Evolutionary conservation across 2,113 vertebrate species (phyloP).

Genomic region (Lutjanus erythropterus): DNA sequence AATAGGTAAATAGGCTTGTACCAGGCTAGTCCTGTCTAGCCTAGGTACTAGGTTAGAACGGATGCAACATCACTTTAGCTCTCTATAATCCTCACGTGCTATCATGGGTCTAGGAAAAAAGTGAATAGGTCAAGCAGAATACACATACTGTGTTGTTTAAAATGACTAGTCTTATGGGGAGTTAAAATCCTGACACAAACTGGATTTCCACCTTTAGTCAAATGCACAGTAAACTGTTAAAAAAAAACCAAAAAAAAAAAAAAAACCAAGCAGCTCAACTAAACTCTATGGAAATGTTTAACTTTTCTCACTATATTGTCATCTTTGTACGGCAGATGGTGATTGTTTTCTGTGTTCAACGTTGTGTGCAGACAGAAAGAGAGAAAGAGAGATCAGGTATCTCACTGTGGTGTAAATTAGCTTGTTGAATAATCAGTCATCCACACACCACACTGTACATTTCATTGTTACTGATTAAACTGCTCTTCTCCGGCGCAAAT

Average conservation of each 20-base stretch:
- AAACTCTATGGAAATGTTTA: slow-evolving; percentile 9
- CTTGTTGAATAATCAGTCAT: slow-evolving; percentile 27
- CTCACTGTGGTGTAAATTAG: slow-evolving; percentile 43
- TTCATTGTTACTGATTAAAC: slow-evolving; percentile 31
- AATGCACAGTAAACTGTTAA: slow-evolving; percentile 4
- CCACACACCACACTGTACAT: not conserved
- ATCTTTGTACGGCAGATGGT: slow-evolving; percentile 27
- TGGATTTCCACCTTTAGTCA: slow-evolving; percentile 13
- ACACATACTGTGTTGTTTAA: not conserved
- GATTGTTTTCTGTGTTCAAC: slow-evolving; percentile 32
- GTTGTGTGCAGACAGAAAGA: not conserved
- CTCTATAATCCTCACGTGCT: not conserved
- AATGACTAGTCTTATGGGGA: not conserved
- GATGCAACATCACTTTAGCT: not conserved
- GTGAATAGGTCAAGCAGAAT: not conserved
- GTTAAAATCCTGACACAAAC: not conserved
- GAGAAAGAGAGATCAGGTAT: slow-evolving; percentile 11
- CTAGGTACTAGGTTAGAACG: too few relatives aligned
- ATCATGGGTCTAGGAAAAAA: not conserved
- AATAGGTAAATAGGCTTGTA: too few relatives aligned
- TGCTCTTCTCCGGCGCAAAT: not conserved
- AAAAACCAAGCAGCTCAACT: not conserved
- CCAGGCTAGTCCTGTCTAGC: too few relatives aligned
- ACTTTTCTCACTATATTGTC: slow-evolving; percentile 14
- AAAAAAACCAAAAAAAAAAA: not conserved